Percentiles rank a stretch among this genome's conserved stretches.
These are phyloP conservation scores for Prunella fulvescens DNA, from an alignment of 2,113 vertebrate species.

Conservation along the genomic window DNA sequence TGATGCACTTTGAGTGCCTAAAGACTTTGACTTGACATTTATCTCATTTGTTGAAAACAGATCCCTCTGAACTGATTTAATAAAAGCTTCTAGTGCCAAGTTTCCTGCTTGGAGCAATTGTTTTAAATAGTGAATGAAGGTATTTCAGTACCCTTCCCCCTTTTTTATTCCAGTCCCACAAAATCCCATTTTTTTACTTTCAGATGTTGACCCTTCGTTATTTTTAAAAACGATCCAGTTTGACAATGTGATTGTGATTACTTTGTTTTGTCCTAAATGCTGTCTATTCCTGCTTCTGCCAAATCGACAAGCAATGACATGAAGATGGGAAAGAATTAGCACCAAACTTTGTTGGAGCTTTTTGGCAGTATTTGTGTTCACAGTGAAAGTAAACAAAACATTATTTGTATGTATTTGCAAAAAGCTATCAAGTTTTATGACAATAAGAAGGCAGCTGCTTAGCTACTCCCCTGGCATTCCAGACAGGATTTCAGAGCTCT, in stretches of 20 bases:
- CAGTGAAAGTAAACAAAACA: conserved; percentile 63
- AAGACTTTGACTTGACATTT: conserved; percentile 49
- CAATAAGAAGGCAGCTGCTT: conserved; percentile 40
- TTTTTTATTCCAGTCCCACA: neutral
- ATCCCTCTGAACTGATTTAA: conserved; percentile 50
- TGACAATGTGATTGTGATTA: conserved; percentile 18
- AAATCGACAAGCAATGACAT: conserved; percentile 22
- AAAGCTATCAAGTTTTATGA: conserved; percentile 51
- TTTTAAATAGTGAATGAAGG: conserved; percentile 33
- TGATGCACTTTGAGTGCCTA: conserved; percentile 24
- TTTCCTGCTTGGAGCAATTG: conserved; percentile 42
- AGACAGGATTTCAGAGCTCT: conserved; percentile 1
- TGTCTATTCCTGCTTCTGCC: conserved; percentile 13
- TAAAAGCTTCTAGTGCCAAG: conserved; percentile 32
- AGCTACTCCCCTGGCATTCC: conserved; percentile 14
- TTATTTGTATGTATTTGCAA: conserved; percentile 31
- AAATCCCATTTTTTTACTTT: neutral
- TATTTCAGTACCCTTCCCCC: neutral
- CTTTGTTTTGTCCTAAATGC: conserved; percentile 9
- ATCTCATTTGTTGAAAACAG: conserved; percentile 60
- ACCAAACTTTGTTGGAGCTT: conserved; percentile 22
- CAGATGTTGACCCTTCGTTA: neutral
- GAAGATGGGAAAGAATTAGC: conserved; percentile 2
- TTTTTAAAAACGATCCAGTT: neutral
- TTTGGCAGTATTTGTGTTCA: conserved; percentile 35